These are phyloP conservation scores for Sericinus montela DNA, from an alignment of 2,888 invertebrate species.

Conservation along the genomic window DNA sequence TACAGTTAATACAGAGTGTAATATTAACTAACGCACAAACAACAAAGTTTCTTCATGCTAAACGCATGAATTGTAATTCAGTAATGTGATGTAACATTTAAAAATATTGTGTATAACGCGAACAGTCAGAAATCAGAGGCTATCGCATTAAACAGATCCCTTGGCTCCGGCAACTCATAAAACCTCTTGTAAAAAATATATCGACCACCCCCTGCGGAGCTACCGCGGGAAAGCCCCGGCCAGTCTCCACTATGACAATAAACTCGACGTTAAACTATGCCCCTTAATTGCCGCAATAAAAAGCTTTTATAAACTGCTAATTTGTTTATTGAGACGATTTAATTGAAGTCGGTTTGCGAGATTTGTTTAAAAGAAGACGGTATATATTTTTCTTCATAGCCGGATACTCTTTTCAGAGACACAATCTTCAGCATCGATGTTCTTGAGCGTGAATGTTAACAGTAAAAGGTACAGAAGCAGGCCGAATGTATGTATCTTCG, in stretches of 20 bases:
- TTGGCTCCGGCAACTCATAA: slow-evolving; percentile 43
- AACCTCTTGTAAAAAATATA: slow-evolving; percentile 32
- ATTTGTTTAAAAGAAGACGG: background rate
- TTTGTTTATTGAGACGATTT: slow-evolving; percentile 17
- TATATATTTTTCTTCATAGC: no score
- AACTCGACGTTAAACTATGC: slow-evolving; percentile 19
- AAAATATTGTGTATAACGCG: background rate
- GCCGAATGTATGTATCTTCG: no score
- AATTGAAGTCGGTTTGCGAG: background rate
- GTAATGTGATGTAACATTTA: no score
- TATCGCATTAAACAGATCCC: slow-evolving; percentile 43
- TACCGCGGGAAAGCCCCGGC: slow-evolving; percentile 17
- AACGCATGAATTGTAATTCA: no score
- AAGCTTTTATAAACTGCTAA: slow-evolving; percentile 19
- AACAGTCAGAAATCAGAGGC: slow-evolving; percentile 26
- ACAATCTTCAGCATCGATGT: no score
- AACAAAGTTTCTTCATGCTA: no score
- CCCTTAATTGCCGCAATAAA: slow-evolving; percentile 19
- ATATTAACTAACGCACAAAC: no score
- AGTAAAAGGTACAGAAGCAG: no score
- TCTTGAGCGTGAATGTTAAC: no score
- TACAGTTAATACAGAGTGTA: no score
- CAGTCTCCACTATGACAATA: slow-evolving; percentile 20
- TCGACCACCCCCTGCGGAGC: slow-evolving; percentile 6
- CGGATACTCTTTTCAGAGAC: no score